Conservation (phyloP, 2,113 vertebrate genomes). For the Mixornis gularis region DNA sequence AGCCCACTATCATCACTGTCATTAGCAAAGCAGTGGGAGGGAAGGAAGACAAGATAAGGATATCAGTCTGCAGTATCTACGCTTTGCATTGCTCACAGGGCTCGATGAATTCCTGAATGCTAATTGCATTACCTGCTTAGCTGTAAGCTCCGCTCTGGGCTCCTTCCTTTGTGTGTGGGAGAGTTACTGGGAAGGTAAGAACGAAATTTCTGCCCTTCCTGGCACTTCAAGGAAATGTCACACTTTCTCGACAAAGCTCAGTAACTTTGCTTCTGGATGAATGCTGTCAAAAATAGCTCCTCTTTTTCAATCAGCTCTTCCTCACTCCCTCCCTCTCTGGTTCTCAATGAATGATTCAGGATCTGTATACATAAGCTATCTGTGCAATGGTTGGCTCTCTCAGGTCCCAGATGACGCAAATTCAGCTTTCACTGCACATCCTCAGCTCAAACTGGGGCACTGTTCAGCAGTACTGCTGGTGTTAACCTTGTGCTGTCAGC, state of each 20-base stretch:
- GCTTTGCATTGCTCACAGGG: not conserved
- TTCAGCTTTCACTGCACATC: slow-evolving; percentile 37
- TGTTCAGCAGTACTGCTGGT: not conserved
- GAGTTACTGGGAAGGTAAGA: not conserved
- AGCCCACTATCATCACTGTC: not conserved
- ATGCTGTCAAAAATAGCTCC: slow-evolving; percentile 9
- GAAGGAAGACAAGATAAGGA: slow-evolving; percentile 30
- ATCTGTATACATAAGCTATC: slow-evolving; percentile 19
- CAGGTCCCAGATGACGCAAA: slow-evolving; percentile 58
- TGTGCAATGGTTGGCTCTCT: slow-evolving; percentile 1
- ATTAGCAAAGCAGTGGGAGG: slow-evolving; percentile 31
- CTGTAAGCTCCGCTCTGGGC: not conserved
- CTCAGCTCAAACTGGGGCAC: slow-evolving; percentile 57
- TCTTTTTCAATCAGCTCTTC: slow-evolving; percentile 24
- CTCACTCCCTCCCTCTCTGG: not conserved
- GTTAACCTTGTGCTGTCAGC: slow-evolving; percentile 40
- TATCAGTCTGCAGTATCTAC: not conserved
- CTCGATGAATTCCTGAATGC: slow-evolving; percentile 28
- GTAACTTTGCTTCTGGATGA: not conserved
- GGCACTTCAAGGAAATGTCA: not conserved
- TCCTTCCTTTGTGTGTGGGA: not conserved
- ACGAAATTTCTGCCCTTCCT: not conserved
- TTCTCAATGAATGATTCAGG: slow-evolving; percentile 64
- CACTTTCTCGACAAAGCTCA: not conserved
- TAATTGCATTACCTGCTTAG: not conserved